phyloP scores from a whole-genome alignment of 2,888 invertebrate species.

The Lottia gigantea region DNA sequence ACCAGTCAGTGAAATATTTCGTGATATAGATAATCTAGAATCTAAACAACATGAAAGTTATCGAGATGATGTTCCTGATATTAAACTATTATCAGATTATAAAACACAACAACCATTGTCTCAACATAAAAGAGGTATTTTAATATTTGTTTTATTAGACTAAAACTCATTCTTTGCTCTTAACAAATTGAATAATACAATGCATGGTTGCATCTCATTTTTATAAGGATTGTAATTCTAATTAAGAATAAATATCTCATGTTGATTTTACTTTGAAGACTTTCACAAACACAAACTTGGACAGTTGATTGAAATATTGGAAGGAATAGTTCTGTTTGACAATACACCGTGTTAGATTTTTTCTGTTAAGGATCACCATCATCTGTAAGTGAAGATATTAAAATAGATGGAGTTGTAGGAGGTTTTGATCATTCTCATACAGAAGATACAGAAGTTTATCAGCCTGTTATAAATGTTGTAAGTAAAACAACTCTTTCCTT shows the following conservation, averaged over 20 bases:
- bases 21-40: conserved; percentile 53
- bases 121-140: background rate
- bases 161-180: no score
- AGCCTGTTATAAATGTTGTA: conserved; percentile 54
- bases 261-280: no score
- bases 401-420: conserved; percentile 17
- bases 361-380: background rate
- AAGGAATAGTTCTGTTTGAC: no score
- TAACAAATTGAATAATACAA: no score
- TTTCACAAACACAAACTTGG: no score
- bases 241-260: no score
- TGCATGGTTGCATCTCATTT: no score
- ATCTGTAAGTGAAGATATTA: background rate
- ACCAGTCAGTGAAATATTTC: conserved; percentile 55
- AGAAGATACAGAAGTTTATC: conserved; percentile 54
- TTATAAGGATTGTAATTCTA: no score
- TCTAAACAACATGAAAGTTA: conserved; percentile 34
- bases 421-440: conserved; percentile 55
- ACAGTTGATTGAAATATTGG: no score
- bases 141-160: no score
- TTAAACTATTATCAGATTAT: conserved; percentile 35
- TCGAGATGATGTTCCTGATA: conserved; percentile 23
- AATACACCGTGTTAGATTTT: background rate
- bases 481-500: conserved; percentile 19
- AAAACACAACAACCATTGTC: background rate